Percentiles rank a stretch among this genome's conserved stretches.
Conservation (phyloP, 2,113 vertebrate species). For the Rutilus rutilus region DNA sequence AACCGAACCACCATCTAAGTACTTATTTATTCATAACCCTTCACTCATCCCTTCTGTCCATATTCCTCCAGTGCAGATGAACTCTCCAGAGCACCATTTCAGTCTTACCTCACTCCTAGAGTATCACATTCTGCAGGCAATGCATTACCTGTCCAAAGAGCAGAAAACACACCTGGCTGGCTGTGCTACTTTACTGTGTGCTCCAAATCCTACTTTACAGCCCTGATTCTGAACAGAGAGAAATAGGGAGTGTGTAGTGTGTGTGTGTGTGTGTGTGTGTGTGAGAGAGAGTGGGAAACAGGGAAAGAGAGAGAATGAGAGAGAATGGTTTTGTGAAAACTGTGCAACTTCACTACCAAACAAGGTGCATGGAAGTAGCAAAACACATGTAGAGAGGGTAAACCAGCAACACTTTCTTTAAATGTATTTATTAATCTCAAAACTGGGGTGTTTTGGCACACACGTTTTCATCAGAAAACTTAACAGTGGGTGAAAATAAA, state of each 20-base stretch:
- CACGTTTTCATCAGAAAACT: neutral
- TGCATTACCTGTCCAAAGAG: slow-evolving; percentile 29
- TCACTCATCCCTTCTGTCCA: slow-evolving; percentile 4
- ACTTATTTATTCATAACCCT: neutral
- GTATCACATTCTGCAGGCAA: slow-evolving; percentile 23
- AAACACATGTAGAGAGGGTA: neutral
- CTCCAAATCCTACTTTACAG: slow-evolving; percentile 4
- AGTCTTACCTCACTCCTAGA: slow-evolving; percentile 17
- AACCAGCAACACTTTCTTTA: neutral
- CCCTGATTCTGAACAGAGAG: neutral
- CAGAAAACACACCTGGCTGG: slow-evolving; percentile 20
- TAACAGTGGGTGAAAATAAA: neutral
- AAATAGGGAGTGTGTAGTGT: neutral
- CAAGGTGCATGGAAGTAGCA: neutral
- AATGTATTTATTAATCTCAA: neutral
- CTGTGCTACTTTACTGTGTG: neutral
- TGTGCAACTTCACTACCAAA: too few relatives aligned
- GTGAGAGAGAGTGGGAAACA: neutral
- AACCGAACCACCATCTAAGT: neutral
- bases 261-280: too few relatives aligned
- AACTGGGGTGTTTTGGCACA: neutral
- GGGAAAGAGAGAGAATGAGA: neutral
- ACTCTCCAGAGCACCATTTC: slow-evolving; percentile 7
- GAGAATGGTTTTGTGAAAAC: neutral
- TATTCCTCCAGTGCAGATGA: neutral